These are phyloP conservation scores for Lasioglossum albipes DNA, from an alignment of 1,140 invertebrate genomes.

Conservation along the genomic window DNA sequence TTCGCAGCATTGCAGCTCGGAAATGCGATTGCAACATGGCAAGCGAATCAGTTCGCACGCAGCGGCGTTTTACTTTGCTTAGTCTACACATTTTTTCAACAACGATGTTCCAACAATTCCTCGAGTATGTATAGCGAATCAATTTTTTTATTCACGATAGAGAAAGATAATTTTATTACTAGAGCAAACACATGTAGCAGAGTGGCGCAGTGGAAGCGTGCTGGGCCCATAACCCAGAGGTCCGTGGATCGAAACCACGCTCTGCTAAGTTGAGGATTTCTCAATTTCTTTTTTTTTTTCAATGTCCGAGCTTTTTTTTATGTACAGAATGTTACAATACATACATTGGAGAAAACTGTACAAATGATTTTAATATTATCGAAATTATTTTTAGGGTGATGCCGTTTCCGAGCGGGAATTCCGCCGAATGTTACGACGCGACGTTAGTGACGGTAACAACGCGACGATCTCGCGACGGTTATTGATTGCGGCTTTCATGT, in stretches of 20 bases:
- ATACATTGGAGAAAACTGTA: not conserved
- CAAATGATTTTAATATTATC: no score
- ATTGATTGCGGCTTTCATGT: no score
- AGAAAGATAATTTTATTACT: not conserved
- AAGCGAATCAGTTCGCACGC: not conserved
- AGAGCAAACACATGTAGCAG: conserved; percentile 81
- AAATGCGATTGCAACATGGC: not conserved
- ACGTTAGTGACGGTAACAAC: no score
- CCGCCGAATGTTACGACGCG: no score
- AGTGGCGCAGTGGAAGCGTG: conserved; percentile 99
- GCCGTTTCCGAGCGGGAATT: no score
- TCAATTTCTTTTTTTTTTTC: no score
- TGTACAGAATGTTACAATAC: not conserved
- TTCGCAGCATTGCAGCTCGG: not conserved
- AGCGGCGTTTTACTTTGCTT: not conserved
- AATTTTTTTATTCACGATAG: not conserved
- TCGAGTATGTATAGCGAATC: not conserved
- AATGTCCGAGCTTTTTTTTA: not conserved
- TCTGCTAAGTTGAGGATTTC: conserved; percentile 84
- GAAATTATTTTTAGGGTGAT: no score
- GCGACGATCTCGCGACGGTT: no score
- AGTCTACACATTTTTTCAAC: not conserved
- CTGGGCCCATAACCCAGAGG: conserved; percentile 99
- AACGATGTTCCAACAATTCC: not conserved
- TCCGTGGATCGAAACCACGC: conserved; percentile 97